A percentile compares a stretch with the other conserved stretches of the same genome.
phyloP scores from a whole-genome alignment of 2,888 invertebrate species.

The Polia nebulosa region DNA sequence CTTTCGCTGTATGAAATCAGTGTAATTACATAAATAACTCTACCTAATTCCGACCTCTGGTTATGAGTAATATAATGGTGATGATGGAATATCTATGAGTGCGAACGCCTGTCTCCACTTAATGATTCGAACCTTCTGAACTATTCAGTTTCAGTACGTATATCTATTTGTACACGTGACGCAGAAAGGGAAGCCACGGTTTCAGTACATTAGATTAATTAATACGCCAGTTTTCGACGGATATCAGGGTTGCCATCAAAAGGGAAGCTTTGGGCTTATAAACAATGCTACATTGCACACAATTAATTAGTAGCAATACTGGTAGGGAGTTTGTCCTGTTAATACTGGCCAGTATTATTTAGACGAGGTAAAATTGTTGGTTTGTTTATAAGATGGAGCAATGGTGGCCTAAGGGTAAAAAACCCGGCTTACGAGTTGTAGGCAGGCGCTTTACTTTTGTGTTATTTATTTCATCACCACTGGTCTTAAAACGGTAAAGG shows the following conservation, averaged over 20 bases:
- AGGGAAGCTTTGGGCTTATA: constrained; percentile 31
- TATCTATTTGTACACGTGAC: constrained; percentile 50
- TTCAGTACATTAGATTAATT: constrained; percentile 79
- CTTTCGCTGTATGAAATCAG: no score
- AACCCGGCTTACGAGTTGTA: no score
- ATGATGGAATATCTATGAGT: no score
- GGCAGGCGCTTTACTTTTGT: no score
- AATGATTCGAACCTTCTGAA: constrained; percentile 13
- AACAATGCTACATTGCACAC: constrained; percentile 18
- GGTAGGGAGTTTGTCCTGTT: neutral
- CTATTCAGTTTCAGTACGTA: constrained; percentile 40
- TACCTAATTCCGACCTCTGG: no score
- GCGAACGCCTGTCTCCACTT: neutral
- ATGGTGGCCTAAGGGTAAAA: no score
- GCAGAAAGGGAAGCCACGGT: constrained; percentile 49
- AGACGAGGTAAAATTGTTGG: no score
- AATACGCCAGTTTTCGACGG: constrained; percentile 67
- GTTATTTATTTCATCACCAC: no score
- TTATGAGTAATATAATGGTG: no score
- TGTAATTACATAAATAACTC: no score
- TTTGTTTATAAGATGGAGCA: no score
- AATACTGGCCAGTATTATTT: neutral
- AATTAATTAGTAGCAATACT: constrained; percentile 14
- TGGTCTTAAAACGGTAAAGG: no score
- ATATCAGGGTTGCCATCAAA: constrained; percentile 46